phyloP scores from a whole-genome alignment of 2,888 invertebrate species.

The Mimachlamys varia region DNA sequence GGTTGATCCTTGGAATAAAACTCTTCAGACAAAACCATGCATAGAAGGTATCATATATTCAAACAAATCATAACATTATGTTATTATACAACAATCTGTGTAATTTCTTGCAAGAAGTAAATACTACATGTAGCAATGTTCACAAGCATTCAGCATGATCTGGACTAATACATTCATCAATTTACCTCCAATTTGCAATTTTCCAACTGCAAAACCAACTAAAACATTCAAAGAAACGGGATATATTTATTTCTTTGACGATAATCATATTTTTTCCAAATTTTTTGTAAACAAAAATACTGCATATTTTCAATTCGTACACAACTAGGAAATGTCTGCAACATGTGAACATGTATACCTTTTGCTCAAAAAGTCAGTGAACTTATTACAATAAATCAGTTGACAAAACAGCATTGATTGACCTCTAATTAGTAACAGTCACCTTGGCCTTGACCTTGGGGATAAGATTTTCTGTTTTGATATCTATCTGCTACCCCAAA shows the following conservation, averaged over 20 bases:
- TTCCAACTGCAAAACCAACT: not conserved
- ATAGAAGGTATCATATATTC: too few species aligned
- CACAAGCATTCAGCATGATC: not conserved
- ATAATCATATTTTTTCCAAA: not conserved
- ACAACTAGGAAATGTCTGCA: too few species aligned
- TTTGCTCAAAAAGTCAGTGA: too few species aligned
- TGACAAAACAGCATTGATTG: too few species aligned
- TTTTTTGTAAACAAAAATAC: too few species aligned
- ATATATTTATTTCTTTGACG: not conserved
- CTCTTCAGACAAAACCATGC: not conserved
- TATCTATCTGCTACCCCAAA: too few species aligned
- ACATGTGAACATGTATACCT: too few species aligned
- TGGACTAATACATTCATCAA: not conserved
- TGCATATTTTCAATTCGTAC: too few species aligned
- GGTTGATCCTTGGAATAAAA: not conserved
- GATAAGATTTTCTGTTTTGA: too few species aligned
- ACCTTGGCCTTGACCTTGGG: too few species aligned
- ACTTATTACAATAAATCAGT: too few species aligned
- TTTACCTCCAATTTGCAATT: slow-evolving; percentile 1
- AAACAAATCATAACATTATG: not conserved
- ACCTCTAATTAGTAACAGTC: too few species aligned
- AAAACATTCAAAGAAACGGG: not conserved
- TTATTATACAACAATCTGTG: not conserved
- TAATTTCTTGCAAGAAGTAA: not conserved
- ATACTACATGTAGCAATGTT: not conserved